These are phyloP conservation scores for Halichoeres trimaculatus DNA, from an alignment of 2,113 vertebrate species.

Conservation along the genomic window DNA sequence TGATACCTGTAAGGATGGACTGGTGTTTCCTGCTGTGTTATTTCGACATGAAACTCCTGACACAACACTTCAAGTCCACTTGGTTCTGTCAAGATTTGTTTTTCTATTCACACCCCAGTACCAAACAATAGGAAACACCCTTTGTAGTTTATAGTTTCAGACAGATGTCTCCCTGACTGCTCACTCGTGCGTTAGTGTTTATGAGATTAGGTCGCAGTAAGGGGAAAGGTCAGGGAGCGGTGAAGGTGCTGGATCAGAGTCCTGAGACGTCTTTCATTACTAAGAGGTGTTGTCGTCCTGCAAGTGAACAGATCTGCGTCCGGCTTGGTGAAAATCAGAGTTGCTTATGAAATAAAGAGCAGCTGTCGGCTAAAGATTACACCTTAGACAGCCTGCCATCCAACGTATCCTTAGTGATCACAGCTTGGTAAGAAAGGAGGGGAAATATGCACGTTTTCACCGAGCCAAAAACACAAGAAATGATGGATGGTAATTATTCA, in stretches of 20 bases:
- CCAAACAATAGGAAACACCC: conserved; percentile 46
- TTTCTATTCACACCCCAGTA: conserved; percentile 43
- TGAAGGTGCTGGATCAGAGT: conserved; percentile 46
- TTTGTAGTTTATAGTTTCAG: conserved; percentile 39
- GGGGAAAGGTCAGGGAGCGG: conserved; percentile 55
- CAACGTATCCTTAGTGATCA: conserved; percentile 4
- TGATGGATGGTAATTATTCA: conserved; percentile 76
- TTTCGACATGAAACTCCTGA: conserved; percentile 16
- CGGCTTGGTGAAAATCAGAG: conserved; percentile 7
- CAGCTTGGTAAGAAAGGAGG: conserved; percentile 51
- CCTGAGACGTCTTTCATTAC: conserved; percentile 8
- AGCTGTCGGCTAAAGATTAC: conserved; percentile 59
- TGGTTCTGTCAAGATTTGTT: conserved; percentile 36
- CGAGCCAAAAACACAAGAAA: conserved; percentile 60
- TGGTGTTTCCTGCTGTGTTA: conserved; percentile 16
- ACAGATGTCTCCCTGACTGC: conserved; percentile 36
- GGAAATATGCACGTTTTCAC: conserved; percentile 53
- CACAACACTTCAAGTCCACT: conserved; percentile 24
- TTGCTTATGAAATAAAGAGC: conserved; percentile 34
- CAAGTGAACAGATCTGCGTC: conserved; percentile 24
- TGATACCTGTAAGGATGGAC: not conserved
- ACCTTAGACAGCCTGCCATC: conserved; percentile 1
- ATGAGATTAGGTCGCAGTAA: conserved; percentile 49
- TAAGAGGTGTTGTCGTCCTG: conserved; percentile 24
- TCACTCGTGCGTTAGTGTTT: conserved; percentile 20